Evolutionary conservation across 2,797 vertebrate species (phyloP), one percentile per base, ranked within the genome.

Genomic region (Percopsis omiscomaycus): DNA sequence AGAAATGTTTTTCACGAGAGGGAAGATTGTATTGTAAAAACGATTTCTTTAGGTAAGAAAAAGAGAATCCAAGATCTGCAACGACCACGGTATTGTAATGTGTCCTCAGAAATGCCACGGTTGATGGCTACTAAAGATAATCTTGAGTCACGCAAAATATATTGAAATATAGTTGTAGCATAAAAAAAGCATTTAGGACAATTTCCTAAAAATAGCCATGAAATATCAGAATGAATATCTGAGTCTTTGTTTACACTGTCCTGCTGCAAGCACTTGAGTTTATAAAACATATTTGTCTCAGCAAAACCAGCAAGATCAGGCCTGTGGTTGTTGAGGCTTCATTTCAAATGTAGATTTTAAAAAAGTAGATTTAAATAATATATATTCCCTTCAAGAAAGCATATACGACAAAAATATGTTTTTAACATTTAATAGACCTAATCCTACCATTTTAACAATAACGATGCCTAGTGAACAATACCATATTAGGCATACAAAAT

Each of bases 1-100:
- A 98, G 87, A 97, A 95, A 91, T 98, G 96, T 78, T 98, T 97
- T 82, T 98, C 96, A 64, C 90, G 96, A 77, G 96, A 98, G 55
- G 95, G 95, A 59, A 95, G 93, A 81, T 92, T 98, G 55, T 98
- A 97, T 74, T 98, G 96, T 92, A 97, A 96, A 88, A 95, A 94
- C 13, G 96, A 98, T 93, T 98, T 97, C 86, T 98, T 97, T 86
- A 96, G 95, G 96, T 96, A 88, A 94, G 87, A 47, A 59, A 42
- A 9, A 42, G 9, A 42, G 37, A 42, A 42, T 42, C 37, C 6
- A 42, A 42, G 37, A 42, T 42, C 37, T 42, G 6, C 37, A 42
- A 42, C 9, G 37, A 42, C 37, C 37, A 42, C 37, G 37, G 37
- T 10, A 48, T 48, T 10, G 47, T 10, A 15, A 15, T 2, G 37